A percentile compares a stretch with the other conserved stretches of the same genome.
Evolutionary conservation across 1,140 invertebrate species (phyloP).

Genomic region (Ectropis grisescens): DNA sequence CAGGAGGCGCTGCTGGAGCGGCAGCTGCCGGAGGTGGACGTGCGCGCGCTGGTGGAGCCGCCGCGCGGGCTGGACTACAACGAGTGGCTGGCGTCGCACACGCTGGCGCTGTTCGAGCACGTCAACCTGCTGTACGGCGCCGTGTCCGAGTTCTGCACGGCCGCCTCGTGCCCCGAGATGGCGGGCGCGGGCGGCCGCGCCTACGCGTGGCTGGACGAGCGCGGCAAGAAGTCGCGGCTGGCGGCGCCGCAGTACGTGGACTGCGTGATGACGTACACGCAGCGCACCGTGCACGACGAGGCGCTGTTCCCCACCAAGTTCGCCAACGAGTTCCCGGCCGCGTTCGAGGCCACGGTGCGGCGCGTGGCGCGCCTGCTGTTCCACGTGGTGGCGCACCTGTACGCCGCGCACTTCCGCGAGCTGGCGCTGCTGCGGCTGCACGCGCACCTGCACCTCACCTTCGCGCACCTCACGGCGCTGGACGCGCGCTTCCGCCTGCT

Average conservation of each 20-base stretch:
- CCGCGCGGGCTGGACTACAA: slow-evolving; percentile 95
- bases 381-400: slow-evolving; percentile 97
- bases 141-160: slow-evolving; percentile 97
- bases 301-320: slow-evolving; percentile 98
- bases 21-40: slow-evolving; percentile 92
- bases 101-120: slow-evolving; percentile 97
- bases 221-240: slow-evolving; percentile 97
- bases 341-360: slow-evolving; percentile 94
- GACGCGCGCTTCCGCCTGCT: slow-evolving; percentile 91
- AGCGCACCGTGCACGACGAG: slow-evolving; percentile 97
- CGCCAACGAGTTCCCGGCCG: slow-evolving; percentile 94
- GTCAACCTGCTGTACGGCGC: slow-evolving; percentile 98
- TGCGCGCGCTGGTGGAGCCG: slow-evolving; percentile 92
- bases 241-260: slow-evolving; percentile 98
- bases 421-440: slow-evolving; percentile 92
- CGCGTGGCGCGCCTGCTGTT: slow-evolving; percentile 97
- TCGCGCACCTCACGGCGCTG: slow-evolving; percentile 94
- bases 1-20: slow-evolving; percentile 94
- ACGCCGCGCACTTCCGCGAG: slow-evolving; percentile 97
- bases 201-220: slow-evolving; percentile 98
- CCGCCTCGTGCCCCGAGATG: slow-evolving; percentile 95
- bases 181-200: slow-evolving; percentile 93
- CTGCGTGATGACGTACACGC: slow-evolving; percentile 98
- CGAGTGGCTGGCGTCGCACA: slow-evolving; percentile 98
- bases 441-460: slow-evolving; percentile 95